phyloP scores from a whole-genome alignment of 2,113 vertebrate genomes.

The Motacilla tschutschensis region DNA sequence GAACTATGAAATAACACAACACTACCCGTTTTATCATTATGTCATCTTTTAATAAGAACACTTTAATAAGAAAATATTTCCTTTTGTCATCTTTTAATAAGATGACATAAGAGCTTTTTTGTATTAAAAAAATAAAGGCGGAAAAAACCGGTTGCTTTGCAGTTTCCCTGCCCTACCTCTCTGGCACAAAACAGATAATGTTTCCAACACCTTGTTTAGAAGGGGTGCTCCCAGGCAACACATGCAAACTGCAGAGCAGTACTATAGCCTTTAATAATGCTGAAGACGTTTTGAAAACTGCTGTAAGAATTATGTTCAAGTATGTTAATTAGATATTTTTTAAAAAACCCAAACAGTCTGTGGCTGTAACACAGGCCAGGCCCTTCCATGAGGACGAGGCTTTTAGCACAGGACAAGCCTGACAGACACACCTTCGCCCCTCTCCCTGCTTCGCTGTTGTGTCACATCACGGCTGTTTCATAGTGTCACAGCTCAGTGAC shows the following conservation, averaged over 20 bases:
- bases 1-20: background rate
- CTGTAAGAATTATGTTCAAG: background rate
- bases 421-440: background rate
- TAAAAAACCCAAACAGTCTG: rapidly evolving
- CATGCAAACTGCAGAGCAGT: background rate
- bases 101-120: background rate
- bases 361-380: background rate
- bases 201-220: background rate
- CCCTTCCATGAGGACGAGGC: background rate
- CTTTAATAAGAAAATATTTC: background rate
- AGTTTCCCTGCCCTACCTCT: background rate
- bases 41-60: background rate
- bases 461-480: background rate
- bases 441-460: background rate
- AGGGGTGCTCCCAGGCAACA: background rate
- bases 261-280: background rate
- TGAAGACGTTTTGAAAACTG: background rate
- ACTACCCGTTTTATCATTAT: background rate
- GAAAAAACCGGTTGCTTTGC: background rate
- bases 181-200: background rate
- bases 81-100: background rate
- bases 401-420: background rate
- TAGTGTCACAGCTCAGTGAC: background rate
- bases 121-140: background rate
- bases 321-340: too few relatives aligned